phyloP scores from a whole-genome alignment of 2,888 invertebrate species.

The Electrophaes corylata region DNA sequence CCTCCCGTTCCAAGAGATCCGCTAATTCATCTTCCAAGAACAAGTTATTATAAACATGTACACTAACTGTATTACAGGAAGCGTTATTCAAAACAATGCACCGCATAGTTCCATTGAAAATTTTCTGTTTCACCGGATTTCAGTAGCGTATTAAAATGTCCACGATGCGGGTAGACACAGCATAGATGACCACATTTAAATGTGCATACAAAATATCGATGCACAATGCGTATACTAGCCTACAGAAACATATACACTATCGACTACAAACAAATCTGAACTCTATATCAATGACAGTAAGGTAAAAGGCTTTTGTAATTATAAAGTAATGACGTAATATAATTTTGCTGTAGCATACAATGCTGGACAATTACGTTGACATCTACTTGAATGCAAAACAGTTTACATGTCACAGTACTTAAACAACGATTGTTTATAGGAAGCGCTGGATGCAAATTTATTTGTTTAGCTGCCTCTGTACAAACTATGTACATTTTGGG shows the following conservation, averaged over 20 bases:
- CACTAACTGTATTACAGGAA: slow-evolving; percentile 35
- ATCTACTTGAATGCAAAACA: slow-evolving; percentile 78
- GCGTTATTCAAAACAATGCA: slow-evolving; percentile 44
- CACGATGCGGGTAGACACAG: slow-evolving; percentile 54
- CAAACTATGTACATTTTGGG: slow-evolving; percentile 38
- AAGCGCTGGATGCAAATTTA: slow-evolving; percentile 62
- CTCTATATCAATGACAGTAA: slow-evolving; percentile 38
- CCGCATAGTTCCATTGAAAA: slow-evolving; percentile 52
- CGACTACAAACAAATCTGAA: slow-evolving; percentile 38
- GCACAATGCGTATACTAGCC: slow-evolving; percentile 73
- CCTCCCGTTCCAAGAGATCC: slow-evolving; percentile 12
- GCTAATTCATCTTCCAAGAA: slow-evolving; percentile 26
- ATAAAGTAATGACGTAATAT: slow-evolving; percentile 25
- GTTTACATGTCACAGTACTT: slow-evolving; percentile 72
- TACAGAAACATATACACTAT: slow-evolving; percentile 45
- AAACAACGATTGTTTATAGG: slow-evolving; percentile 70
- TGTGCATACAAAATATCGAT: slow-evolving; percentile 81
- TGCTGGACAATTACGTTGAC: slow-evolving; percentile 76
- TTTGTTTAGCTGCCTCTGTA: slow-evolving; percentile 33
- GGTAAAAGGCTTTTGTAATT: slow-evolving; percentile 22
- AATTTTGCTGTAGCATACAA: slow-evolving; percentile 50
- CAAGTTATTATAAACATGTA: slow-evolving; percentile 20
- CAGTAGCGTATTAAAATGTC: slow-evolving; percentile 64
- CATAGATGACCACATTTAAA: slow-evolving; percentile 80
- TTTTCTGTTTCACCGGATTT: slow-evolving; percentile 60